Base-by-base conservation (phyloP, 2,797 vertebrate genomes). In the Potorous gilbertii region DNA sequence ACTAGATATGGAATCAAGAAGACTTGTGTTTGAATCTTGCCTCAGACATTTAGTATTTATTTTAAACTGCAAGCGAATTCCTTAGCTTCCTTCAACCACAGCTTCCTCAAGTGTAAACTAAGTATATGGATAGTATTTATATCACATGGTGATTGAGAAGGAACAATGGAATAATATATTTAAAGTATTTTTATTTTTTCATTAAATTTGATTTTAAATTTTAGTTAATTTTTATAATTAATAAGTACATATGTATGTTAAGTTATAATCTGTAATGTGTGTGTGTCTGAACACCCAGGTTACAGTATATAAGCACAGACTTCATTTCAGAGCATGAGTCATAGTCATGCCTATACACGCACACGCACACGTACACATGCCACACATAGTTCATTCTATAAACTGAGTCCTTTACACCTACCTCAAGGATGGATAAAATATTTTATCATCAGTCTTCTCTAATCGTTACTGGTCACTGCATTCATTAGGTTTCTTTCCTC, bases 271-370 rank as follows among this genome's bases (percentile, higher is more conserved):
- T 5, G 12, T n/a, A 62, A 62, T 34, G 13, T 34, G 4, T 34
- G 4, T 14, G 10, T 59, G 3, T 56, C 1, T 5, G 50, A 50
- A 66, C 13, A 66, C 29, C 31, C 2, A 66, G 21, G 18, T 3
- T 24, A 56, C 55, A 56, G 6, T 66, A 16, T 6, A 66, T 5
- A n/a, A 5, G 3, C 4, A 62, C 31, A 34, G 0, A 34, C 24
- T 28, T 57, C 11, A 12, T 34, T 62, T 11, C 29, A 24, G 0
- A 62, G 9, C 10, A 2, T 62, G 57, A 62, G 12, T 31, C 28
- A 29, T 29, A 28, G 0, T 2, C 28, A 57, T 8, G 6, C 9
- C 0, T 9, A 57, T 1, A 66, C 31, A 74, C 34, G n/a, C 16
- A 74, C 1, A 74, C 34, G n/a, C 28, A 31, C 29, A 59, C 28